Conservation (phyloP, 2,113 vertebrate species). For the Tretioscincus oriximinensis region DNA sequence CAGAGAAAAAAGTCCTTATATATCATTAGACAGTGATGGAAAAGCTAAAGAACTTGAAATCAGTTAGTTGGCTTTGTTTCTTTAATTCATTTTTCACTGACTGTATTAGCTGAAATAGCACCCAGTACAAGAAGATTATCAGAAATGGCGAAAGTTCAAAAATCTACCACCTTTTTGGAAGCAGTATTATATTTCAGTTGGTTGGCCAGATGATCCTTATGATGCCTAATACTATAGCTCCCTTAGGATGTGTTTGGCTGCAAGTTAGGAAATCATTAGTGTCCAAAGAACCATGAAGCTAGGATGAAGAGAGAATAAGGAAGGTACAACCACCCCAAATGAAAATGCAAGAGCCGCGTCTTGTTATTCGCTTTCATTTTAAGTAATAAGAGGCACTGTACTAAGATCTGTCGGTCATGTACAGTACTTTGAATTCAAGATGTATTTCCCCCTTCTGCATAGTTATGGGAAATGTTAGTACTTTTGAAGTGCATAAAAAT, state of each 20-base stretch:
- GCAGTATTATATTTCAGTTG: slow-evolving; percentile 16
- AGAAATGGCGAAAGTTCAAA: background rate
- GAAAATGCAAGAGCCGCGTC: slow-evolving; percentile 50
- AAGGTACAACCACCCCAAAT: slow-evolving; percentile 40
- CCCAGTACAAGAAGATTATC: background rate
- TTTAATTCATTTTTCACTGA: background rate
- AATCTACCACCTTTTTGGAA: background rate
- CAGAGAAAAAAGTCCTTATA: slow-evolving; percentile 3
- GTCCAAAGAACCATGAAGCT: slow-evolving; percentile 44
- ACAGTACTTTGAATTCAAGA: slow-evolving; percentile 50
- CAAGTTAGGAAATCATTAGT: slow-evolving; percentile 42
- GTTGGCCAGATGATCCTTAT: slow-evolving; percentile 13
- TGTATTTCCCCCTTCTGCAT: slow-evolving; percentile 61
- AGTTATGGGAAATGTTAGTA: slow-evolving; percentile 61
- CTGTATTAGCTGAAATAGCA: slow-evolving; percentile 3
- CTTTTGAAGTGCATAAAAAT: slow-evolving; percentile 64
- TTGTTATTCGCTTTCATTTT: slow-evolving; percentile 62
- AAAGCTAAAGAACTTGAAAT: background rate
- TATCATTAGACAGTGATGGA: background rate
- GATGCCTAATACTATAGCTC: slow-evolving; percentile 30
- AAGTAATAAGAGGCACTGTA: slow-evolving; percentile 51
- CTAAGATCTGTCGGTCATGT: slow-evolving; percentile 54
- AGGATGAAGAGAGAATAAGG: slow-evolving; percentile 45
- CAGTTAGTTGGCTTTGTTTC: slow-evolving; percentile 1
- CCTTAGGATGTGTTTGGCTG: slow-evolving; percentile 1